Base-by-base conservation (phyloP, 2,888 invertebrate genomes). In the Lepidonotus clava region DNA sequence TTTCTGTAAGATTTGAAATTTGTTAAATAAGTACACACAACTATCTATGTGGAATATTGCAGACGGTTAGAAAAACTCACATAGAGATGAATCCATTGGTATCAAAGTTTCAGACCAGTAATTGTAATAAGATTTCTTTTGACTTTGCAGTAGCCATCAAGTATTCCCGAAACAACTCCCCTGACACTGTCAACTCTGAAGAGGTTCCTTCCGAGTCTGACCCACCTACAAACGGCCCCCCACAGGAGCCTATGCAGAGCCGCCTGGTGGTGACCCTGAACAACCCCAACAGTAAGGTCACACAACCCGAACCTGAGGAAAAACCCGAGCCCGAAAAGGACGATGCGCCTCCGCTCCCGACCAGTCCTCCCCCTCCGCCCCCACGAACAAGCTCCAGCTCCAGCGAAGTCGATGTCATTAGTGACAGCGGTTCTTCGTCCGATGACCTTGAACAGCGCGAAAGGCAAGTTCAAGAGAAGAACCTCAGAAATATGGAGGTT, bases 111-210 rank as follows among this genome's bases (percentile, higher is more conserved):
- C n/a, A n/a, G n/a, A n/a, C n/a, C n/a, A n/a, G n/a, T n/a, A n/a
- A n/a, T n/a, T n/a, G n/a, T n/a, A n/a, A n/a, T n/a, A n/a, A n/a
- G 56, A n/a, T 56, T 32, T 28, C 32, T 67, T 5, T 38, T 71
- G 1, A 36, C 34, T 71, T 41, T 46, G 11, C 80, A 80, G 80
- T 80, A n/a, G 80, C 80, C 2, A 80, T 51, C 41, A 80, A 80
- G 32, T 80, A 80, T 18, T 80, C 80, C 1, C 8, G 41, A 46
- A 80, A 51, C 51, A 80, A 80, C 46, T 41, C 80, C 18, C 51
- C 80, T 4, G 38, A 38, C 71, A 71, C 34, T 1, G 36, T 34
- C 71, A 38, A 11, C 4, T 71, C 71, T 71, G 36, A 71, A 14
- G 38, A 1, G 5, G 36, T 34, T 18, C 1, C 1, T 34, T 71